phyloP scores from a whole-genome alignment of 2,888 invertebrate species.

The Electrophaes corylata region DNA sequence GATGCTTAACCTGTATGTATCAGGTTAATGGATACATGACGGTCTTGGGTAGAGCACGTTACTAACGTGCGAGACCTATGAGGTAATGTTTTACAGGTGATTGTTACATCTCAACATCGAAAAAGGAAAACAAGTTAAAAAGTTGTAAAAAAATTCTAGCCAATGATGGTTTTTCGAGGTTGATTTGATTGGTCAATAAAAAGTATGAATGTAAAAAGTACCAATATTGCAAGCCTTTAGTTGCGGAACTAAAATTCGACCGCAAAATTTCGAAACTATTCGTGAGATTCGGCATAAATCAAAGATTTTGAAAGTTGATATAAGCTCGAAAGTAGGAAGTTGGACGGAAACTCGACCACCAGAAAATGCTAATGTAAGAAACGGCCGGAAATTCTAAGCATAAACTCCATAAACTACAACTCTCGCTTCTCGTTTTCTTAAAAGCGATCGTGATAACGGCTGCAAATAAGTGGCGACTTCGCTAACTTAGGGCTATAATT shows the following conservation, averaged over 20 bases:
- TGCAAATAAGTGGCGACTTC: background rate
- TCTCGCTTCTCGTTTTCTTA: conserved; percentile 35
- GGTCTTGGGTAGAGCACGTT: too few species aligned
- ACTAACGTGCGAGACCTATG: too few species aligned
- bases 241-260: background rate
- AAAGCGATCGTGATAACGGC: background rate
- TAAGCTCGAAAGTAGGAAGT: conserved; percentile 32
- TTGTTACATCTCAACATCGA: too few species aligned
- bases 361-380: conserved; percentile 36
- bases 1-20: too few species aligned
- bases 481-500: background rate
- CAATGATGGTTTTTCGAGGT: too few species aligned
- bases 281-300: conserved; percentile 23
- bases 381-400: conserved; percentile 39
- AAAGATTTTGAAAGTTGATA: conserved; percentile 37
- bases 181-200: background rate
- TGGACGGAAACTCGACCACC: conserved; percentile 32
- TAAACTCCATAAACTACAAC: conserved; percentile 39
- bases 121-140: too few species aligned
- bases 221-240: too few species aligned
- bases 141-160: too few species aligned
- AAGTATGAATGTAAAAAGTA: background rate
- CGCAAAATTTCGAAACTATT: conserved; percentile 36
- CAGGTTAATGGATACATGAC: too few species aligned
- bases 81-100: too few species aligned